Evolutionary conservation across 1,140 invertebrate genomes (phyloP), one percentile per base, ranked within the genome.

Genomic region (Myzus persicae): DNA sequence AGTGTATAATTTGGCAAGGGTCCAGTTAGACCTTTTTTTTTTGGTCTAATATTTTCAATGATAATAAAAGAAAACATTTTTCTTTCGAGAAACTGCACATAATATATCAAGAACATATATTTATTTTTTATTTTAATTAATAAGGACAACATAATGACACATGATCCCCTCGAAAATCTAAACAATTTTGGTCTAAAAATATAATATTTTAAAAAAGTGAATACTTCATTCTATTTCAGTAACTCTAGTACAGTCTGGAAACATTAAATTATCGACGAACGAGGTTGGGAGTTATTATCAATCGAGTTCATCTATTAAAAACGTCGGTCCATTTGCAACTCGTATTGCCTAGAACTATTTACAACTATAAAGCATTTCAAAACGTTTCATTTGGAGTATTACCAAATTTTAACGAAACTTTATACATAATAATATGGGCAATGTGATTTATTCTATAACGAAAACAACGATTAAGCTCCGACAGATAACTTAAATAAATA

Each of bases 71-170:
- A 87, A 46, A 87, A 87, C 14, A 87, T 46, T 87, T 46, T 87
- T 87, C 31, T 87, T 22, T 87, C 18, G 31, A 22, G 20, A 31
- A 22, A 20, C 42, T 48, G 20, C 36, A 22, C 31, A n/a, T 42
- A 24, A n/a, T 84, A 36, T 46, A 31, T 87, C 84, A 46, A 87
- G 18, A 87, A 11, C 18, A 48, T 46, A 87, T n/a, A n/a, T 8
- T 46, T 18, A 11, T 87, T 44, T 85, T 46, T 87, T 87, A 48
- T 85, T 46, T 87, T 87, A 48, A 87, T 87, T 87, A 48, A 87
- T n/a, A 87, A 46, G 36, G 85, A 87, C 85, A 87, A 44, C 42
- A 87, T n/a, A 46, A 87, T 46, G 85, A 87, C 26, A n/a, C 42
- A n/a, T 9, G 9, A 31, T 22, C 40, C 26, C 6, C 18, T 36